Conservation (phyloP, 2,888 invertebrate species). For the Melanophora roralis region DNA sequence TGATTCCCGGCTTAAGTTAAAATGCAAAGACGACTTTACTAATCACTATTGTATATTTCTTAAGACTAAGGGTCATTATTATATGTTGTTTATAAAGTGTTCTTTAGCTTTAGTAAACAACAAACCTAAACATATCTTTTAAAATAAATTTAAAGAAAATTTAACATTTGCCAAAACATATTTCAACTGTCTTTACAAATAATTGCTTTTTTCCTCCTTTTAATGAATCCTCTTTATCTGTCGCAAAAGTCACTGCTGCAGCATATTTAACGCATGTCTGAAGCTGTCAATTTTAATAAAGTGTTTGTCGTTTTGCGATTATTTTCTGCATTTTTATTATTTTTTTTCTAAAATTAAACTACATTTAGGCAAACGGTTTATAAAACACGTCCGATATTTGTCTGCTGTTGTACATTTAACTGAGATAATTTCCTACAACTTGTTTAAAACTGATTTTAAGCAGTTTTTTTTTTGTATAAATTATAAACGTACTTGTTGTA, state of each 20-base stretch:
- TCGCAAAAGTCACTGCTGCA: slow-evolving; percentile 14
- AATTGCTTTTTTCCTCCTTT: slow-evolving; percentile 2
- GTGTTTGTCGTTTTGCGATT: not conserved
- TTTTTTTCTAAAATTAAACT: slow-evolving; percentile 41
- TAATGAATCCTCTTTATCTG: not conserved
- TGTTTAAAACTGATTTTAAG: slow-evolving; percentile 31
- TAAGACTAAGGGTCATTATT: too few species aligned
- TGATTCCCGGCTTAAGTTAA: too few species aligned
- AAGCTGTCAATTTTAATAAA: slow-evolving; percentile 58
- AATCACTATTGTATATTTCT: too few species aligned
- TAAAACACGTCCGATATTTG: not conserved
- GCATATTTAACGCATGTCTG: slow-evolving; percentile 49
- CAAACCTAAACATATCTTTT: too few species aligned
- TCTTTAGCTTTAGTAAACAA: too few species aligned
- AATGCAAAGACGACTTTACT: too few species aligned
- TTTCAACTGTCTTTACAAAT: not conserved
- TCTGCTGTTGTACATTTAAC: not conserved
- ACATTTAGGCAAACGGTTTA: slow-evolving; percentile 37
- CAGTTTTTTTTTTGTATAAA: not conserved
- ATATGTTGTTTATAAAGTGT: too few species aligned
- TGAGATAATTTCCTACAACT: slow-evolving; percentile 27
- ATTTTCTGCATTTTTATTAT: not conserved
- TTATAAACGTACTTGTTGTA: not conserved
- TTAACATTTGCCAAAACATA: too few species aligned
- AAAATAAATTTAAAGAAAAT: too few species aligned